Evolutionary conservation across 2,888 invertebrate genomes (phyloP).

Genomic region (Conus canariensis): DNA sequence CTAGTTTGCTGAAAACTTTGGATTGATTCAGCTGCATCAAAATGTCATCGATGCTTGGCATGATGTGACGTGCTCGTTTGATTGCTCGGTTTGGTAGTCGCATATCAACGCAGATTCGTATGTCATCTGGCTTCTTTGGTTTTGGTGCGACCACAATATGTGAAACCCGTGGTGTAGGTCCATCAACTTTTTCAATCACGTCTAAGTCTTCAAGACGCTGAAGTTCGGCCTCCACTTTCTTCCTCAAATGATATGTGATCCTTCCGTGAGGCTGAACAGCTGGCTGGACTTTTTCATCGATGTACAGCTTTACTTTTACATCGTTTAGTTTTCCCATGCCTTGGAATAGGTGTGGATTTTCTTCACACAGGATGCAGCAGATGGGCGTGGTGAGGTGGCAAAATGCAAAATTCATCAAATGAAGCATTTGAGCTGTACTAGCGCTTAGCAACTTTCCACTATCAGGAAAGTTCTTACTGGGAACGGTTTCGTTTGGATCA

Average conservation of each 20-base stretch:
- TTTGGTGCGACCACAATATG: conserved; percentile 44
- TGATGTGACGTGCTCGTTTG: conserved; percentile 23
- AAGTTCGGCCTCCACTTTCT: neutral
- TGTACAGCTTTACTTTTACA: neutral
- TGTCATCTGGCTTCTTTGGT: conserved; percentile 48
- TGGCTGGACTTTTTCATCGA: neutral
- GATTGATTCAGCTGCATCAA: conserved; percentile 54
- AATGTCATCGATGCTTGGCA: conserved; percentile 58
- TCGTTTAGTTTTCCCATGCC: neutral
- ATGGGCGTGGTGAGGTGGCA: neutral
- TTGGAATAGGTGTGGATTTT: neutral
- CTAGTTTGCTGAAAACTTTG: conserved; percentile 44
- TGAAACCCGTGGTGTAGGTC: conserved; percentile 1
- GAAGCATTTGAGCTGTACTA: neutral
- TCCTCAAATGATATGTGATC: neutral
- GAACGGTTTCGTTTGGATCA: no score
- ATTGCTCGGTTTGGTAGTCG: conserved; percentile 55
- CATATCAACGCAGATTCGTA: conserved; percentile 61
- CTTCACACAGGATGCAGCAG: neutral
- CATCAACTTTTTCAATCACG: conserved; percentile 36
- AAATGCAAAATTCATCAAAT: neutral
- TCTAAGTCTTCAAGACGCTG: conserved; percentile 6
- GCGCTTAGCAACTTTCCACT: neutral
- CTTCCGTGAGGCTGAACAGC: neutral
- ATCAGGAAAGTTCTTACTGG: no score